Evolutionary conservation across 1,140 invertebrate species (phyloP).

Genomic region (Oncopeltus fasciatus): DNA sequence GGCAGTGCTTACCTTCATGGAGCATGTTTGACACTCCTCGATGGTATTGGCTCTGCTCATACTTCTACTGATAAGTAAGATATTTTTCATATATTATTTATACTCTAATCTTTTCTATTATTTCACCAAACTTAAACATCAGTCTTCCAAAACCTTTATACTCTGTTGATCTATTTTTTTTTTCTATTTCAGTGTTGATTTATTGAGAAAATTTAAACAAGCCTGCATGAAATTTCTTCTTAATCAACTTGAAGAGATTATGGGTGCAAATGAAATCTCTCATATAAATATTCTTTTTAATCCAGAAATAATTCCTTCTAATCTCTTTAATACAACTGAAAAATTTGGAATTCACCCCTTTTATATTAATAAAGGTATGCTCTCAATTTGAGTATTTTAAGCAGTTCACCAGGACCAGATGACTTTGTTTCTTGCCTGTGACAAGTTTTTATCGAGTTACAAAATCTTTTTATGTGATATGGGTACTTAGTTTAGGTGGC

Average conservation of each 20-base stretch:
- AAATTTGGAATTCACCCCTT: conserved; percentile 58
- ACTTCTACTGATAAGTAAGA: conserved; percentile 19
- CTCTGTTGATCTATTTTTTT: neutral
- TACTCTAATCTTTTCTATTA: no score
- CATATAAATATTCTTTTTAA: conserved; percentile 15
- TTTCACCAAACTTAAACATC: no score
- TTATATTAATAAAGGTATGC: conserved; percentile 43
- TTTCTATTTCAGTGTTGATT: conserved; percentile 27
- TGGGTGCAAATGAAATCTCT: conserved; percentile 15
- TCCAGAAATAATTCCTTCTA: neutral
- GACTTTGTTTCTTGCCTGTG: no score
- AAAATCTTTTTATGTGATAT: no score
- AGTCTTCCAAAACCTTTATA: no score
- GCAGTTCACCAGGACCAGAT: no score
- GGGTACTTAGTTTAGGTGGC: no score
- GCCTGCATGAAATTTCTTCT: conserved; percentile 37
- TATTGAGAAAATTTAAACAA: conserved; percentile 35
- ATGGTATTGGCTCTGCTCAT: conserved; percentile 39
- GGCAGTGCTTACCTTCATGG: conserved; percentile 70
- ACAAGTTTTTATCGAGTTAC: no score
- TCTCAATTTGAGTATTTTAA: no score
- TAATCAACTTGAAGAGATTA: conserved; percentile 31
- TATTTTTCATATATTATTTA: no score
- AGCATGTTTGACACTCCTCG: conserved; percentile 77
- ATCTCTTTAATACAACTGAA: conserved; percentile 2